phyloP scores from a whole-genome alignment of 2,888 invertebrate genomes.

The Ferrisia virgata region DNA sequence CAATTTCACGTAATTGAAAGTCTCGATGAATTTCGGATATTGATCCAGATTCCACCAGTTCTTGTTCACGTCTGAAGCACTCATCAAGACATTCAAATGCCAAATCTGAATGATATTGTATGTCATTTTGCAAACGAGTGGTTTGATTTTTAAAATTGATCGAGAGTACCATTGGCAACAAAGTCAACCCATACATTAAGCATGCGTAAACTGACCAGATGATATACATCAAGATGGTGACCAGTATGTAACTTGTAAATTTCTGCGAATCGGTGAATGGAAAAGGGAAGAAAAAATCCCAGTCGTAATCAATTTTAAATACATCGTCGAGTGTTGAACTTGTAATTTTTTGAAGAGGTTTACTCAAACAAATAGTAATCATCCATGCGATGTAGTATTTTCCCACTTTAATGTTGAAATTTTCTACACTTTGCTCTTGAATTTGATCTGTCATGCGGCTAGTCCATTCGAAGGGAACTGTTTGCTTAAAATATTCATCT shows the following conservation, averaged over 20 bases:
- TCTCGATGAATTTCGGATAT: neutral
- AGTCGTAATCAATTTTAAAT: neutral
- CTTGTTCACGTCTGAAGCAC: neutral
- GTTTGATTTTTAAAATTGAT: neutral
- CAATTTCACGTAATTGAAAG: neutral
- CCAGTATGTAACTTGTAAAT: neutral
- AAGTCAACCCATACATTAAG: neutral
- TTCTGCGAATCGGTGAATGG: neutral
- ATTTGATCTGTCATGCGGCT: neutral
- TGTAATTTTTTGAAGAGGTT: neutral
- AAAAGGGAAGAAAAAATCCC: neutral
- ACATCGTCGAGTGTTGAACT: neutral
- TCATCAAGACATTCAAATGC: neutral
- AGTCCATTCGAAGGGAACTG: neutral
- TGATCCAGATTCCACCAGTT: neutral
- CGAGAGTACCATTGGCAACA: neutral
- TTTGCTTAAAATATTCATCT: neutral
- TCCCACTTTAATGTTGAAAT: neutral
- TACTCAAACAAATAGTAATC: neutral
- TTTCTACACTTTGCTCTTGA: neutral
- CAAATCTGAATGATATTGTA: neutral
- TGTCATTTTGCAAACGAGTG: neutral
- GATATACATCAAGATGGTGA: neutral
- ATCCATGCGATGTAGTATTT: neutral
- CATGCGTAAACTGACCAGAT: neutral